Conservation (phyloP, 2,888 invertebrate genomes). For the Spisula solida region DNA sequence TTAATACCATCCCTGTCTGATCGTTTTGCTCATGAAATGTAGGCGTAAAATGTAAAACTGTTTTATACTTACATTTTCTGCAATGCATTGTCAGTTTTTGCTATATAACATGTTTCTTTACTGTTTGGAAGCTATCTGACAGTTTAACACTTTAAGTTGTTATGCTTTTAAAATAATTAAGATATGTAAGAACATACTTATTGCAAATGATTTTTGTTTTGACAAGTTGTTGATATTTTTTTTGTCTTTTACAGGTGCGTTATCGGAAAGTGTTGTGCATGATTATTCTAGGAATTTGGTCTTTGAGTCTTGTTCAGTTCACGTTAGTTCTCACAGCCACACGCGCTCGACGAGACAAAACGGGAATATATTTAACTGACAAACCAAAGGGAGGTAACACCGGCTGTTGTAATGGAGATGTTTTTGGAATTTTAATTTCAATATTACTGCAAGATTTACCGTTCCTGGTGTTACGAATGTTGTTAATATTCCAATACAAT, state of each 20-base stretch:
- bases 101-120: not conserved
- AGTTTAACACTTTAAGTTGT: not conserved
- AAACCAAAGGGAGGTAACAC: not conserved
- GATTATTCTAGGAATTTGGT: conserved; percentile 95
- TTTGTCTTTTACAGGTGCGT: conserved; percentile 79
- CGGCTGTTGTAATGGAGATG: conserved; percentile 94
- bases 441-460: conserved; percentile 95
- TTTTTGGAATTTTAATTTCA: conserved; percentile 94
- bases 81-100: not conserved
- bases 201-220: conserved; percentile 13
- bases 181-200: not conserved
- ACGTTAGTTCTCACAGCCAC: conserved; percentile 97
- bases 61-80: no score
- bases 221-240: not conserved
- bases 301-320: conserved; percentile 97
- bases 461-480: conserved; percentile 93
- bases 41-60: no score
- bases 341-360: conserved; percentile 81
- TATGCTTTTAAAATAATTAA: conserved; percentile 17
- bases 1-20: no score
- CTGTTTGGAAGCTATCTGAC: not conserved
- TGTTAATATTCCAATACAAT: conserved; percentile 95
- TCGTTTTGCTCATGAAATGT: no score
- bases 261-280: conserved; percentile 93
- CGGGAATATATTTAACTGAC: conserved; percentile 37